Evolutionary conservation across 2,888 invertebrate species (phyloP).

Genomic region (Coelogynopora nodosa): DNA sequence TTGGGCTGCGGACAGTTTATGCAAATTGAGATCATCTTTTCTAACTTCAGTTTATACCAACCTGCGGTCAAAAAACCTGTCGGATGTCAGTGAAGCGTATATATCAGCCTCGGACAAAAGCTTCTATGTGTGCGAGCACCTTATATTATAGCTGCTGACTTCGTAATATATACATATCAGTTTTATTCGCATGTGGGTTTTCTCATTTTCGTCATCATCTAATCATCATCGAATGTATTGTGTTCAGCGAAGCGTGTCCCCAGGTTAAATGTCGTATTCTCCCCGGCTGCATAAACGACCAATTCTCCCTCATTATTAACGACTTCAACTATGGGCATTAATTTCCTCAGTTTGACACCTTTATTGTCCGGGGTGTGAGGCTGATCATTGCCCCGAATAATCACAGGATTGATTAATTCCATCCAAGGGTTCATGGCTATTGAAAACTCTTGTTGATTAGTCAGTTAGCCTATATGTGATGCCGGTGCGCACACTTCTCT

Average conservation of each 20-base stretch:
- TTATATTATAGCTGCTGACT: neutral
- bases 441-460: too few species aligned
- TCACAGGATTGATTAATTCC: neutral
- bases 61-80: neutral
- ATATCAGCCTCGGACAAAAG: neutral
- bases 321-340: neutral
- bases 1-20: too few species aligned
- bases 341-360: neutral
- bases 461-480: too few species aligned
- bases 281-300: neutral
- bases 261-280: neutral
- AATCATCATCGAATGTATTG: neutral
- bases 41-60: neutral
- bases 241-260: neutral
- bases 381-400: neutral
- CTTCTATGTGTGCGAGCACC: neutral
- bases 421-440: too few species aligned
- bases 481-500: too few species aligned
- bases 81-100: neutral
- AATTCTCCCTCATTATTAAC: neutral
- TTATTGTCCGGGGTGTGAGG: neutral
- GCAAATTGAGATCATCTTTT: neutral
- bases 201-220: too few species aligned
- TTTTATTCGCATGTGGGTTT: neutral
- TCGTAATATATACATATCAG: neutral